Evolutionary conservation across 2,113 vertebrate species (phyloP).

Genomic region (Eleginops maclovinus): DNA sequence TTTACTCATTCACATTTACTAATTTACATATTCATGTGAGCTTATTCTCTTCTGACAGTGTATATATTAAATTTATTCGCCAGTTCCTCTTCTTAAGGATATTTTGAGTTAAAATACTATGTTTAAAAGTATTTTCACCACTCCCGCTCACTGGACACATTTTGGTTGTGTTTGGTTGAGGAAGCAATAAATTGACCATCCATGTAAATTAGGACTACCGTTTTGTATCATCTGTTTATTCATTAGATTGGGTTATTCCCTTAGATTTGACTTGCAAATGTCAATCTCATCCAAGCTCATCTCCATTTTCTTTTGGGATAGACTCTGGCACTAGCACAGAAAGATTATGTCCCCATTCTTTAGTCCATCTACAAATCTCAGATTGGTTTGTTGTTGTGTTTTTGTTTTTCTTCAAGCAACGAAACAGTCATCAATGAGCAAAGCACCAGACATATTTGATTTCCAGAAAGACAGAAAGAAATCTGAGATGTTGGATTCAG

Average conservation of each 20-base stretch:
- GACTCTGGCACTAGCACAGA: background rate
- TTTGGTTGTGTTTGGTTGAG: background rate
- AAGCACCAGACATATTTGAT: background rate
- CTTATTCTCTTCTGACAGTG: background rate
- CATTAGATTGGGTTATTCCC: background rate
- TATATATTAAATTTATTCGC: background rate
- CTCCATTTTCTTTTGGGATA: background rate
- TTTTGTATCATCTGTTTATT: background rate
- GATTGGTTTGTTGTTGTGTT: background rate
- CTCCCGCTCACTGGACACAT: background rate
- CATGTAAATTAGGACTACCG: background rate
- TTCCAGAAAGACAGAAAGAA: background rate
- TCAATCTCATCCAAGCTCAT: background rate
- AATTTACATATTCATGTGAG: background rate
- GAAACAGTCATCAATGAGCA: background rate
- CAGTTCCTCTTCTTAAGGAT: background rate
- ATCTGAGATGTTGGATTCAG: background rate
- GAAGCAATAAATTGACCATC: background rate
- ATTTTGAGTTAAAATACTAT: background rate
- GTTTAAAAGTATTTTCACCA: no score
- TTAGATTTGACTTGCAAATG: background rate
- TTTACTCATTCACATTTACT: slow-evolving; percentile 8
- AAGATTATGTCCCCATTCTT: background rate
- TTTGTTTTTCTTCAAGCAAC: background rate
- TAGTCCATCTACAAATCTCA: background rate